Evolutionary conservation across 1,140 invertebrate genomes (phyloP).

Genomic region (Papilio machaon): DNA sequence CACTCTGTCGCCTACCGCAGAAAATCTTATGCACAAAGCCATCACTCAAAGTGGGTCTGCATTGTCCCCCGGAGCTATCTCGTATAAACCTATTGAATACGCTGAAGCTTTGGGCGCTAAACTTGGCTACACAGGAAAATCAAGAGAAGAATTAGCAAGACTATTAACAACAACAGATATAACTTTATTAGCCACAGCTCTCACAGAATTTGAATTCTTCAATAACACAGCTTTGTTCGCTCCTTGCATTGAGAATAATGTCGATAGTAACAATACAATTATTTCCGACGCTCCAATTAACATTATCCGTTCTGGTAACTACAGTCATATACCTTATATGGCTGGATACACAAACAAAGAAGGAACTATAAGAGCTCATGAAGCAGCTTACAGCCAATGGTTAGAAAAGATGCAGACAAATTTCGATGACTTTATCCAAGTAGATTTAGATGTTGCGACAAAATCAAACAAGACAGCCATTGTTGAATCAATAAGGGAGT

Average conservation of each 20-base stretch:
- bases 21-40: conserved; percentile 82
- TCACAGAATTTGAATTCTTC: conserved; percentile 56
- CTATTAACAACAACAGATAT: conserved; percentile 51
- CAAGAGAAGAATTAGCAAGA: conserved; percentile 53
- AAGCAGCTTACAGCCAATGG: conserved; percentile 58
- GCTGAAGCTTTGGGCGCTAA: conserved; percentile 59
- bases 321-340: conserved; percentile 61
- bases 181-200: conserved; percentile 47
- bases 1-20: conserved; percentile 83
- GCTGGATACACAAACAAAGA: conserved; percentile 66
- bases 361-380: conserved; percentile 61
- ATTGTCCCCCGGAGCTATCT: conserved; percentile 85
- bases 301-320: conserved; percentile 62
- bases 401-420: conserved; percentile 61
- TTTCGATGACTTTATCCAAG: conserved; percentile 66
- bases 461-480: conserved; percentile 48
- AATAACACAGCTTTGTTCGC: conserved; percentile 69
- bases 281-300: conserved; percentile 64
- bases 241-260: conserved; percentile 67
- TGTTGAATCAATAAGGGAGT: conserved; percentile 54
- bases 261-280: conserved; percentile 57
- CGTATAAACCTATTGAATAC: conserved; percentile 80
- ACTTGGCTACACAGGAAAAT: conserved; percentile 58
- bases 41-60: conserved; percentile 85
- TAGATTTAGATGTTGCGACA: conserved; percentile 55